Evolutionary conservation across 1,140 invertebrate genomes (phyloP), one percentile per base, ranked within the genome.

Genomic region (Temnothorax curvispinosus): DNA sequence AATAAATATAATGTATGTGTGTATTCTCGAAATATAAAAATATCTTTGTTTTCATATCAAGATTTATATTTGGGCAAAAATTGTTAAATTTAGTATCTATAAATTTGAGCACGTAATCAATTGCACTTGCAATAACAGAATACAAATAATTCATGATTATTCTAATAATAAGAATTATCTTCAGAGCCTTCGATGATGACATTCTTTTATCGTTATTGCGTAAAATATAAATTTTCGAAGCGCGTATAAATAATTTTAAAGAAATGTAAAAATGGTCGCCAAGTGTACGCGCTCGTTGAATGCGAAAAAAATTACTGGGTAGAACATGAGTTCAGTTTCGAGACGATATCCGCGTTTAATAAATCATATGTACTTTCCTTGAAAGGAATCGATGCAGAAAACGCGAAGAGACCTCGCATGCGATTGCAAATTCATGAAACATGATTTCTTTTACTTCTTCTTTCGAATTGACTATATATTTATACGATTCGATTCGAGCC

Each of bases 1-100:
- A 5, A 52, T n/a, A 38, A 38, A 21, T 41, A 54, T 69, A 21
- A 3, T 50, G 32, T 15, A 71, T 50, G 13, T 32, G 27, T 62
- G 9, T 32, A 9, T 32, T 32, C 15, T 15, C 4, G 11, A 74
- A 50, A 32, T 18, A 47, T 38, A 35, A 74, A 52, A 41, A 18
- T 21, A 15, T 35, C 9, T 74, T 54, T 15, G 32, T 56, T 56
- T 69, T n/a, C 35, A 54, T 54, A 21, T 74, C 27, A 54, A 38
- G 18, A 15, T n/a, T 41, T 4, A 35, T 27, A n/a, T 18, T 72
- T 35, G 35, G 4, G 8, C 7, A 72, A 38, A 65, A 54, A 38
- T 74, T 74, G 35, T 38, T 35, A 56, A 38, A 54, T 72, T 71
- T 72, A 54, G n/a, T 72, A 72, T 52, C 2, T 72, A 32, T 72